phyloP scores from a whole-genome alignment of 1,140 invertebrate species.

The Batillaria attramentaria region DNA sequence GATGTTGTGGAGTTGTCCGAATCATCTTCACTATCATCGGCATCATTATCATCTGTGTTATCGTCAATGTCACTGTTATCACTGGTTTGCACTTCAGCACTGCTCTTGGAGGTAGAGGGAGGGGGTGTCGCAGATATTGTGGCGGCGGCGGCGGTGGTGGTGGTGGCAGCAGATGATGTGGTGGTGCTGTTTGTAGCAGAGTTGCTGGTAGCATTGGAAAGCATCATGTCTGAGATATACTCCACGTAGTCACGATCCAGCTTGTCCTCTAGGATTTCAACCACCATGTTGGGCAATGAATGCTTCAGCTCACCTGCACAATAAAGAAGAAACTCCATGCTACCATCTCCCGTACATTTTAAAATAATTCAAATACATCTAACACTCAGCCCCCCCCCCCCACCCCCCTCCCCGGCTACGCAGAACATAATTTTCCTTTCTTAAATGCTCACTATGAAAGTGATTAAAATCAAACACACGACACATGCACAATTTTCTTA shows the following conservation, averaged over 20 bases:
- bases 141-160: neutral
- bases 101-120: neutral
- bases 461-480: no score
- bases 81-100: neutral
- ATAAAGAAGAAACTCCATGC: neutral
- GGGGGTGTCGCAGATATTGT: neutral
- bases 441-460: no score
- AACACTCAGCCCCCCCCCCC: neutral
- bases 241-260: slow-evolving; percentile 61
- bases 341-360: no score
- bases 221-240: slow-evolving; percentile 59
- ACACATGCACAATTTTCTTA: no score
- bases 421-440: no score
- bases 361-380: neutral
- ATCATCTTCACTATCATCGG: neutral
- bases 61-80: neutral
- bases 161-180: neutral
- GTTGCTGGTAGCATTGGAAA: slow-evolving; percentile 41
- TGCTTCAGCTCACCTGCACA: slow-evolving; percentile 60
- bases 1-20: no score
- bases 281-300: slow-evolving; percentile 58
- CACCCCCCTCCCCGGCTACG: neutral
- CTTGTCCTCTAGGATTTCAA: slow-evolving; percentile 64
- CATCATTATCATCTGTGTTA: neutral
- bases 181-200: slow-evolving; percentile 8